Evolutionary conservation across 2,888 invertebrate species (phyloP).

Genomic region (Cinara cedri): DNA sequence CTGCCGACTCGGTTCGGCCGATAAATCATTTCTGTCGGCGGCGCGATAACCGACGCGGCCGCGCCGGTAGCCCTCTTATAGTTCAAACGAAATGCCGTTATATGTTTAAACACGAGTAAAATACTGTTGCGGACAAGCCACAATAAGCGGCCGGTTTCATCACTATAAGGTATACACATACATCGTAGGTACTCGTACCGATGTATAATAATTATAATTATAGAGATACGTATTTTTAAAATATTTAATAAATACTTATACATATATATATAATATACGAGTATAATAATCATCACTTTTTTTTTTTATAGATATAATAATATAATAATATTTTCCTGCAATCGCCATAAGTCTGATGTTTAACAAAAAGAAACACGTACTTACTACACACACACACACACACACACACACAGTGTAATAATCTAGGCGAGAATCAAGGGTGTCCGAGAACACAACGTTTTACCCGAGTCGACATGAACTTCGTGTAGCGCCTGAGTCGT

Average conservation of each 20-base stretch:
- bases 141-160: constrained; percentile 19
- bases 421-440: constrained; percentile 48
- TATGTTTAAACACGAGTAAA: constrained; percentile 42
- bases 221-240: background rate
- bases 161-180: background rate
- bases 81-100: constrained; percentile 37
- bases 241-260: no score
- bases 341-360: no score
- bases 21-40: constrained; percentile 55
- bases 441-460: constrained; percentile 50
- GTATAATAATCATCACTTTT: no score
- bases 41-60: constrained; percentile 25
- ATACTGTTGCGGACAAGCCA: constrained; percentile 5
- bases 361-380: background rate
- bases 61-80: constrained; percentile 38
- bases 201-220: constrained; percentile 13
- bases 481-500: constrained; percentile 48
- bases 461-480: constrained; percentile 55
- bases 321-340: no score
- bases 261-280: no score
- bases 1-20: background rate
- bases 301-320: no score
- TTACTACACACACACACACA: background rate
- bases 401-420: background rate
- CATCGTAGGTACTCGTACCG: no score